phyloP scores from a whole-genome alignment of 1,140 invertebrate species.

The Nomia melanderi region DNA sequence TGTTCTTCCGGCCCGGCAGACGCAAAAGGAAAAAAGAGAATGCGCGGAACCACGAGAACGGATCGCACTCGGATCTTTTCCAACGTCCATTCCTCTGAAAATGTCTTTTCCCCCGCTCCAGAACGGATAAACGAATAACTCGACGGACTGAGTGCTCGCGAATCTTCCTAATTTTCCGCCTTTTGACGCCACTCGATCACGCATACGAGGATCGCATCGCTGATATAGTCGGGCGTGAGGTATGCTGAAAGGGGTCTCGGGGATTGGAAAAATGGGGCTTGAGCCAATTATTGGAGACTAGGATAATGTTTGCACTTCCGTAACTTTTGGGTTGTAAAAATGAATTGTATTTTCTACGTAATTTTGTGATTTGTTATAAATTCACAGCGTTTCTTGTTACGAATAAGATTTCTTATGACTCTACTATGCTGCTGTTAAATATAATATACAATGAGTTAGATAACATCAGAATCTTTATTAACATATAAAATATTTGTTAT shows the following conservation, averaged over 20 bases:
- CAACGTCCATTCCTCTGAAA: background rate
- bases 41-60: background rate
- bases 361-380: too few species aligned
- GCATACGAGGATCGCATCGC: slow-evolving; percentile 16
- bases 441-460: too few species aligned
- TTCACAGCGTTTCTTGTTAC: too few species aligned
- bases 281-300: background rate
- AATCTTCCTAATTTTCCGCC: slow-evolving; percentile 60
- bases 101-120: background rate
- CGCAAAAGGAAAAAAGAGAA: slow-evolving; percentile 20
- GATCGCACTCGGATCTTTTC: slow-evolving; percentile 17
- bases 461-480: too few species aligned
- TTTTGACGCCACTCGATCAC: slow-evolving; percentile 3
- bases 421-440: too few species aligned
- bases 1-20: slow-evolving; percentile 31
- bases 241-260: slow-evolving; percentile 1
- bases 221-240: background rate
- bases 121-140: slow-evolving; percentile 48
- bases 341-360: too few species aligned
- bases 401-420: too few species aligned
- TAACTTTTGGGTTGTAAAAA: too few species aligned
- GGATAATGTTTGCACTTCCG: background rate
- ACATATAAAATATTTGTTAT: too few species aligned
- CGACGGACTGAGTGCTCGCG: slow-evolving; percentile 29
- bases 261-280: slow-evolving; percentile 1